Base-by-base conservation (phyloP, 30 jellyfish, hydroid and myxozoan genomes). In the Aurelia aurita region DNA sequence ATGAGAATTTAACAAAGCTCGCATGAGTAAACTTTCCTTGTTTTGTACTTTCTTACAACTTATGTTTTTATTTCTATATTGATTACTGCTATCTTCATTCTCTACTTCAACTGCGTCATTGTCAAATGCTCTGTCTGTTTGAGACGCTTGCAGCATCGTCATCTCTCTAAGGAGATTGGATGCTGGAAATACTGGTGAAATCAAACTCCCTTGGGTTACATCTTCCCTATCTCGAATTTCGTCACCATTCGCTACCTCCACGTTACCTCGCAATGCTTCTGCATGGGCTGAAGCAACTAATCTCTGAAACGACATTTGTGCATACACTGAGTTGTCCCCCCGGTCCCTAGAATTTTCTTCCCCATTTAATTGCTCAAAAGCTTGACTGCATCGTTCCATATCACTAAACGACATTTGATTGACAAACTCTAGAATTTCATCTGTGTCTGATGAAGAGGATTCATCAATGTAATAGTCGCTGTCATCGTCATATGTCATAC, bases 301-400 rank as follows among this genome's bases (percentile, higher is more conserved):
- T 43, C 93, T 60, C 39, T 83, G 84, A 83, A 83, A 83, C 1
- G 93, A 83, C 23, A 83, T 26, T 27, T 49, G 35, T 25, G 93
- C 75, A 49, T 83, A 83, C 1, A 69, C 61, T 18, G 77, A 35
- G 13, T 75, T 35, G 23, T 46, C 60, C n/a, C 32, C 86, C 49
- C 39, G 26, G 3, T 35, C 58, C 22, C 79, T 5, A 1, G 75
- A 29, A 29, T 5, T 63, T 8, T 16, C 39, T 21, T 63, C 75
- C 46, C 15, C 75, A 0, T 58, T 58, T 23, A 58, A n/a, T 16
- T 58, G 69, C 69, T 58, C 69, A 58, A 39, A 39, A 6, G 16
- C 13, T 39, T 23, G 29, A n/a, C 29, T 58, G 23, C 69, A 58
- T 58, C 23, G 12, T 58, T n/a, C 69, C 69, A 58, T 20, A 13